These are phyloP conservation scores for Choloepus didactylus DNA, from an alignment of 2,797 vertebrate species.

Conservation along the genomic window DNA sequence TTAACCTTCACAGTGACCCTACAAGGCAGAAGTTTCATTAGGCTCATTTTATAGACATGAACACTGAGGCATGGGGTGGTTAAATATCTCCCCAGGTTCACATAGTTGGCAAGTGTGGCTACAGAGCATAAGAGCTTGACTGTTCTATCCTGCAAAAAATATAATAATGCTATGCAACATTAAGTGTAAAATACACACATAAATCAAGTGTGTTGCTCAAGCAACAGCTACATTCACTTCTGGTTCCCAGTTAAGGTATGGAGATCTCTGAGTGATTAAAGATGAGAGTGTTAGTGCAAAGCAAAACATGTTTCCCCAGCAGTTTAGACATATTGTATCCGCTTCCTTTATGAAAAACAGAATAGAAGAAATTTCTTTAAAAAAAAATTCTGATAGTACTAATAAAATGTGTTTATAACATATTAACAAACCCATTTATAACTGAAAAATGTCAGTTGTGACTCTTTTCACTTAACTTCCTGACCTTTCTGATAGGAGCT, in stretches of 20 bases:
- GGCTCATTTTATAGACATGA: neutral
- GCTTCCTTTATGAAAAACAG: slow-evolving; percentile 46
- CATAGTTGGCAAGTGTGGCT: neutral
- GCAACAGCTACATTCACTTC: neutral
- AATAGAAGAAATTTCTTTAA: neutral
- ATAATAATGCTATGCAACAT: neutral
- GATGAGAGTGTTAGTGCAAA: neutral
- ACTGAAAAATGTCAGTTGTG: neutral
- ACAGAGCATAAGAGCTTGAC: neutral
- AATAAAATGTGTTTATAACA: slow-evolving; percentile 40
- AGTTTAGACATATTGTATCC: neutral
- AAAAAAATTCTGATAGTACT: neutral
- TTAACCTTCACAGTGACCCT: neutral
- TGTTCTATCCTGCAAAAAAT: neutral
- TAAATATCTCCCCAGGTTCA: neutral
- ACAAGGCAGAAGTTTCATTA: neutral
- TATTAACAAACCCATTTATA: slow-evolving; percentile 18
- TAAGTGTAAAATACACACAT: neutral
- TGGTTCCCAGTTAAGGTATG: neutral
- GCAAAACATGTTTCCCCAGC: neutral
- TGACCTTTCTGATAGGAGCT: slow-evolving; percentile 20
- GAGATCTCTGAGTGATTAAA: neutral
- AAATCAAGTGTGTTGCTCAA: neutral
- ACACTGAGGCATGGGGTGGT: neutral
- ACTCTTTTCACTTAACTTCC: slow-evolving; percentile 50